Percentiles rank a stretch among this genome's conserved stretches.
phyloP scores from a whole-genome alignment of 2,888 invertebrate genomes.

The Chirona hameri region DNA sequence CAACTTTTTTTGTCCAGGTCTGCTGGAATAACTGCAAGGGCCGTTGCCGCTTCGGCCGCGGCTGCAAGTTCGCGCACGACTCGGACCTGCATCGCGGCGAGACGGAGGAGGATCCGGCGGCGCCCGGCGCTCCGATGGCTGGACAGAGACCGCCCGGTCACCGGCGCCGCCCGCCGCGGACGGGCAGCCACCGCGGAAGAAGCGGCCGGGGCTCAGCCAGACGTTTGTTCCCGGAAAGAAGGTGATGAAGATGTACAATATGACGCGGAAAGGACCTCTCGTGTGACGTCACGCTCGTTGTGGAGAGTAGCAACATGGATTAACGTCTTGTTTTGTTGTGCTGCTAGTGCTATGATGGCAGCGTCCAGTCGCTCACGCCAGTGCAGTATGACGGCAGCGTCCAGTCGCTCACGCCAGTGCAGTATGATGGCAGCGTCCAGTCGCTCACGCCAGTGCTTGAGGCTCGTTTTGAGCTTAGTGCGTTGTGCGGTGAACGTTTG shows the following conservation, averaged over 20 bases:
- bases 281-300: background rate
- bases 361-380: too few relatives aligned
- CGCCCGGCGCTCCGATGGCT: conserved; percentile 47
- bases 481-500: too few relatives aligned
- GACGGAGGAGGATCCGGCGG: conserved; percentile 37
- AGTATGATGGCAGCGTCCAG: too few relatives aligned
- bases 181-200: conserved; percentile 52
- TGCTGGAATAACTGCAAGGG: conserved; percentile 93
- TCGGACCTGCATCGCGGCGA: conserved; percentile 59
- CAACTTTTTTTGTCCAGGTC: too few relatives aligned
- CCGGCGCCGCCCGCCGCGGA: background rate
- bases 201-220: conserved; percentile 72
- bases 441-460: too few relatives aligned
- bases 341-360: too few relatives aligned
- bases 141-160: background rate
- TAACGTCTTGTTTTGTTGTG: too few relatives aligned
- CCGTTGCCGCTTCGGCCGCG: conserved; percentile 83
- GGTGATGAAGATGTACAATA: conserved; percentile 72
- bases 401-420: too few relatives aligned
- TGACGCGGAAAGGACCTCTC: background rate
- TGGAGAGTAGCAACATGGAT: too few relatives aligned
- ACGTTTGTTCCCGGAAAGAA: conserved; percentile 76
- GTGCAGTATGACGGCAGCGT: too few relatives aligned
- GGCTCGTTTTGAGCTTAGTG: too few relatives aligned
- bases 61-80: conserved; percentile 87